phyloP scores from a whole-genome alignment of 2,113 vertebrate genomes.

The Bos indicus region DNA sequence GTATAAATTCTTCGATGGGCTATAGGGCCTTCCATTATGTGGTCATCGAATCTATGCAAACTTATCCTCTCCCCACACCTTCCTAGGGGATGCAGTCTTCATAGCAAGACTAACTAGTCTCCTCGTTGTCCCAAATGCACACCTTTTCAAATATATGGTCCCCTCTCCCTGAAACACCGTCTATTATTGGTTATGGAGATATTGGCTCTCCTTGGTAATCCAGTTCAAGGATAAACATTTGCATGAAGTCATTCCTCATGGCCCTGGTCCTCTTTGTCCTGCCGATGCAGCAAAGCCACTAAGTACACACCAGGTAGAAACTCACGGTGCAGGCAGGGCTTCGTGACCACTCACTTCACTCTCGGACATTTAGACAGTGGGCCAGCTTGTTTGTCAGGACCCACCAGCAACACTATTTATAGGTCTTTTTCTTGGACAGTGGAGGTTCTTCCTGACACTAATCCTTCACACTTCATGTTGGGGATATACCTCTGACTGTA shows the following conservation, averaged over 20 bases:
- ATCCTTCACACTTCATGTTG: background rate
- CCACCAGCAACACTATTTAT: no score
- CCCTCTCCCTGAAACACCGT: background rate
- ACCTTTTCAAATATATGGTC: background rate
- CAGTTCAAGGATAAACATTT: background rate
- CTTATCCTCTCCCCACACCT: background rate
- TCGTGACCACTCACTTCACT: background rate
- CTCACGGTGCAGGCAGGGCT: rapidly evolving
- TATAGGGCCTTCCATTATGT: background rate
- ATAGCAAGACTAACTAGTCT: background rate
- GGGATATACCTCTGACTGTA: rapidly evolving
- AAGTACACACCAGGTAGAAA: rapidly evolving
- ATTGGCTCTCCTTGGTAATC: no score
- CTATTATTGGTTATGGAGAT: background rate
- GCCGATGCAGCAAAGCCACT: background rate
- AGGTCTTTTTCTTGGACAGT: background rate
- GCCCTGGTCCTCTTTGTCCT: background rate
- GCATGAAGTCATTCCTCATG: background rate
- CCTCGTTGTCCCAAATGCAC: background rate
- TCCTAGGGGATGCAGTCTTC: background rate
- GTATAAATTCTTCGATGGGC: background rate
- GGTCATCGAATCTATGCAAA: background rate
- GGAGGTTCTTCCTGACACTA: background rate
- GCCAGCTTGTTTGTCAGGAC: background rate
- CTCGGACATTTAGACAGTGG: background rate